Base-by-base conservation (phyloP, 2,888 invertebrate genomes). In the Tetragonisca angustula region DNA sequence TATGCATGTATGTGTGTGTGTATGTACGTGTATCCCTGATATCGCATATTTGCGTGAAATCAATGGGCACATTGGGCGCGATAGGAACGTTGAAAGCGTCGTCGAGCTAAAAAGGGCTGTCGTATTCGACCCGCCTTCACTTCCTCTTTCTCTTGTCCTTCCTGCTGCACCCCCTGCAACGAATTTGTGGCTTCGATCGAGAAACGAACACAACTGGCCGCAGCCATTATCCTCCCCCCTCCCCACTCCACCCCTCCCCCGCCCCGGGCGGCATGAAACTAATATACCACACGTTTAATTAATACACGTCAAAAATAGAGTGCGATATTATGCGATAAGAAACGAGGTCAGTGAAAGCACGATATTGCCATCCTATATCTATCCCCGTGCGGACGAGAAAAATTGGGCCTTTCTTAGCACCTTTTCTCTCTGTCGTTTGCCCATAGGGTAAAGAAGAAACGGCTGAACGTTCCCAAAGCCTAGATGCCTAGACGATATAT, bases 41-140 rank as follows among this genome's bases (percentile, higher is more conserved):
- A 62, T 76, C 54, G 71, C 65, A 24, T 73, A 84, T 78, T 74
- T 50, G 43, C 70, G 67, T n/a, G 61, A 62, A 83, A 84, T 83
- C 67, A 77, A 82, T 71, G 70, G 70, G 27, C 50, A 24, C n/a
- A 61, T 17, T 32, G 11, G 54, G 9, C 11, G 4, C 36, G 43
- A 49, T 49, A 24, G 49, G n/a, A 27, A 27, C 52, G 67, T 17
- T 73, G 61, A 67, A 62, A 79, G 67, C 64, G 4, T 52, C 59
- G 65, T 32, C 71, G 77, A 54, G 52, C 17, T 59, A 24, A 56
- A 76, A 79, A 59, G 67, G 67, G n/a, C 32, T 52, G 52, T 69
- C 54, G 21, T 36, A 64, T 36, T 52, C 52, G 59, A 19, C 24
- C 13, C 32, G 52, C 15, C 43, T 17, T 61, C 24, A 1, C 4